Evolutionary conservation across 2,888 invertebrate species (phyloP), one percentile per base, ranked within the genome.

Genomic region (Prosapia bicincta): DNA sequence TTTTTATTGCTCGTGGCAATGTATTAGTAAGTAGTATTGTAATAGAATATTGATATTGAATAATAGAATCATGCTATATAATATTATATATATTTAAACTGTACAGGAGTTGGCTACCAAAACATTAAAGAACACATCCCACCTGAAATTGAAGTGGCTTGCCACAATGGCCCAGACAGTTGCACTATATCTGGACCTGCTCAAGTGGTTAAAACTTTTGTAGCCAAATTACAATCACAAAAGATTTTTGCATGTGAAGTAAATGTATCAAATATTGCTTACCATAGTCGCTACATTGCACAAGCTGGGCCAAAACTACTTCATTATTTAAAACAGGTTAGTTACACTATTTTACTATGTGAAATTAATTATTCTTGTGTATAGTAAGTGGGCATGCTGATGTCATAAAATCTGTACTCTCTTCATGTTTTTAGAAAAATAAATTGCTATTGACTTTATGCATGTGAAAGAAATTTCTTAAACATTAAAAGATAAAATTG

Each of bases 131-230:
- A 87, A 54, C 86, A 92, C 80, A 89, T 93, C 75, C 95, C 95
- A 0, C 86, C 90, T 1, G 92, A 92, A 68, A 92, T 97, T 54
- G 93, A 92, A 81, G 90, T 95, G 1, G 95, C 97, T 0, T 97
- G 96, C 82, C 95, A 95, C 85, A 97, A 98, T 83, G 90, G 93
- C 0, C 88, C 90, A 0, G 93, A 95, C 81, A 95, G 93, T 68
- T 92, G 94, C 73, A 97, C 96, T n/a, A 91, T 98, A 80, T 96
- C 97, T 0, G 98, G 97, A 0, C 95, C 95, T 0, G 88, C 89
- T 38, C 90, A 90, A 2, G 86, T 89, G 68, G 89, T 95, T 83
- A 86, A 88, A 80, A 84, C 82, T 69, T 93, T 94, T 82, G 90
- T 94, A 0, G 87, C 87, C 0, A 86, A 90, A 78, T 84, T 95